A percentile compares a stretch with the other conserved stretches of the same genome.
These are phyloP conservation scores for Lucinisca nassula DNA, from an alignment of 2,888 invertebrate genomes.

Conservation along the genomic window DNA sequence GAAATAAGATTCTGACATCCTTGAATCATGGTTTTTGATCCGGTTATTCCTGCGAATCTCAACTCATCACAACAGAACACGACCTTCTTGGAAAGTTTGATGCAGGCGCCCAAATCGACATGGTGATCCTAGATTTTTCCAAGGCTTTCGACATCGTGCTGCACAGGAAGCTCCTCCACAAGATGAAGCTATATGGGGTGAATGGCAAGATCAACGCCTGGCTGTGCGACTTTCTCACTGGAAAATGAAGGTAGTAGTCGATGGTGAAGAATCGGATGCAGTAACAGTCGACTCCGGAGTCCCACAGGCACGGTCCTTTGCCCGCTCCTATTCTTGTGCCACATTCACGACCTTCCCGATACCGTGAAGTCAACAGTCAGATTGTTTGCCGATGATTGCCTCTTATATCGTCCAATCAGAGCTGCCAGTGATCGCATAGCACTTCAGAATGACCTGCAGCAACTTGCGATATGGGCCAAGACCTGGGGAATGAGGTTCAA, in stretches of 20 bases:
- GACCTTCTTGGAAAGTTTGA: too few species aligned
- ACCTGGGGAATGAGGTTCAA: conserved; percentile 29
- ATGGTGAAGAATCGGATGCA: not conserved
- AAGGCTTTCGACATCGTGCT: not conserved
- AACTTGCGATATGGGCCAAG: conserved; percentile 15
- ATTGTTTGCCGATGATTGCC: not conserved
- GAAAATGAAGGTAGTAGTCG: not conserved
- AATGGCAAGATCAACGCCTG: not conserved
- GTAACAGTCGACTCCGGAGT: not conserved
- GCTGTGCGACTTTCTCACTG: not conserved
- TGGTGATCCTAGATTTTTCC: not conserved
- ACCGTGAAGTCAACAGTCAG: not conserved
- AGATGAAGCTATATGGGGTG: not conserved
- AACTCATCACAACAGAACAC: too few species aligned
- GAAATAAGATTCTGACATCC: too few species aligned
- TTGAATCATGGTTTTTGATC: too few species aligned
- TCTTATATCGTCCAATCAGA: not conserved
- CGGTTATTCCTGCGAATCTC: too few species aligned
- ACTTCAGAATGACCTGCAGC: not conserved
- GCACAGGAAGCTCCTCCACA: not conserved
- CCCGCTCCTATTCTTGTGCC: not conserved
- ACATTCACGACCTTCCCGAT: not conserved
- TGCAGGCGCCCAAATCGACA: too few species aligned
- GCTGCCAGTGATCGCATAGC: not conserved
- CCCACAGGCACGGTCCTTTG: not conserved